Evolutionary conservation across 2,888 invertebrate genomes (phyloP).

Genomic region (Andrena praecox): DNA sequence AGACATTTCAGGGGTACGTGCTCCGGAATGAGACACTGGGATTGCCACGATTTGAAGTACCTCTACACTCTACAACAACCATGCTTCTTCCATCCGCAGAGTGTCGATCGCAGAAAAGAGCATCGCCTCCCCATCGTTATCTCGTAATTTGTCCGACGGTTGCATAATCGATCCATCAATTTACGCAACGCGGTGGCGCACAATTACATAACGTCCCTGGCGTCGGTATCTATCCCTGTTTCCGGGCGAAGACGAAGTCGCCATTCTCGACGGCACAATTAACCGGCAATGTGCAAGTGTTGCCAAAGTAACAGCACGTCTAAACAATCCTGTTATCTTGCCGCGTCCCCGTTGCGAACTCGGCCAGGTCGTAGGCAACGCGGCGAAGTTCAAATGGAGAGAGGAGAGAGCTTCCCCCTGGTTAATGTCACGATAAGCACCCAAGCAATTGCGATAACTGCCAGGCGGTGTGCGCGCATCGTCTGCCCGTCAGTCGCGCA

Average conservation of each 20-base stretch:
- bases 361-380: constrained; percentile 66
- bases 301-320: constrained; percentile 63
- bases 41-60: background rate
- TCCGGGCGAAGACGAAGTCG: constrained; percentile 62
- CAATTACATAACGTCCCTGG: constrained; percentile 47
- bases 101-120: background rate
- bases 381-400: constrained; percentile 62
- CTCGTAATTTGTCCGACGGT: constrained; percentile 47
- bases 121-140: background rate
- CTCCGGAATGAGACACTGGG: background rate
- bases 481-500: background rate
- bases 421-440: constrained; percentile 62
- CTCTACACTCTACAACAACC: too few relatives aligned
- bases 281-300: constrained; percentile 67
- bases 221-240: constrained; percentile 59
- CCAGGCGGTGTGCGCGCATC: background rate
- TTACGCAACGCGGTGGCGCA: constrained; percentile 22
- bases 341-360: constrained; percentile 63
- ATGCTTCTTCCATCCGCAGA: background rate
- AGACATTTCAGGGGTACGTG: background rate
- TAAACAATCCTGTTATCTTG: constrained; percentile 69
- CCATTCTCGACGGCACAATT: constrained; percentile 66
- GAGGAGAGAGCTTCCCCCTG: constrained; percentile 26
- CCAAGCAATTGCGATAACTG: constrained; percentile 53
- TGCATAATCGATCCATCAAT: constrained; percentile 45